Conservation (phyloP, 2,797 vertebrate genomes). For the Hyperoplus immaculatus region DNA sequence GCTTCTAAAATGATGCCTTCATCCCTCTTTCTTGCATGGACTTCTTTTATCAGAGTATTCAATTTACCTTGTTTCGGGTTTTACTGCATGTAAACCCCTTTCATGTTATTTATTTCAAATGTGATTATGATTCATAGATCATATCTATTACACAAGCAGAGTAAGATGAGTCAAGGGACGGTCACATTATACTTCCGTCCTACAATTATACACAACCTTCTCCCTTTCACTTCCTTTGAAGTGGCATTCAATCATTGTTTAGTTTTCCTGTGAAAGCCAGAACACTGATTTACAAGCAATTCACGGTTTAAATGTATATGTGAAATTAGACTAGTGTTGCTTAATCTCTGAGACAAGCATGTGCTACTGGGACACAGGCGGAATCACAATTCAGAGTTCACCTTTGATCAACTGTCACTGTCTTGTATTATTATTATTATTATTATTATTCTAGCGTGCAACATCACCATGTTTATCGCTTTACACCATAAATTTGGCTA, state of each 20-base stretch:
- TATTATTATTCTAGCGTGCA: neutral
- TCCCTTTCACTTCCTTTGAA: neutral
- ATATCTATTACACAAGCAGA: conserved; percentile 27
- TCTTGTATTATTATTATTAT: neutral
- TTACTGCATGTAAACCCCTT: conserved; percentile 7
- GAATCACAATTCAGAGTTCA: neutral
- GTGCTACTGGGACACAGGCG: neutral
- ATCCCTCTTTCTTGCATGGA: no score
- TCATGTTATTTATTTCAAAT: neutral
- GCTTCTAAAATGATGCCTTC: no score
- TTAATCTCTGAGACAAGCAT: no score
- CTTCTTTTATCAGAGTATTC: no score
- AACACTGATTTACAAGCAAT: no score
- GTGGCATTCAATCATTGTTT: no score
- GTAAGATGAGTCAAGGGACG: conserved; percentile 10
- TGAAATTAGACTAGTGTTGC: no score
- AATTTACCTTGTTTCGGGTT: neutral
- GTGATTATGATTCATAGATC: conserved; percentile 14
- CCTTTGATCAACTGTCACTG: neutral
- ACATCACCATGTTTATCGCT: neutral
- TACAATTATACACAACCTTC: neutral
- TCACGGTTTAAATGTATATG: no score
- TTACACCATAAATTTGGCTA: conserved; percentile 1
- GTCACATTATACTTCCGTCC: conserved; percentile 16
- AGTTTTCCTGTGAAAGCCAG: no score